Conservation (phyloP, 1,140 invertebrate genomes). For the Physella acuta region DNA sequence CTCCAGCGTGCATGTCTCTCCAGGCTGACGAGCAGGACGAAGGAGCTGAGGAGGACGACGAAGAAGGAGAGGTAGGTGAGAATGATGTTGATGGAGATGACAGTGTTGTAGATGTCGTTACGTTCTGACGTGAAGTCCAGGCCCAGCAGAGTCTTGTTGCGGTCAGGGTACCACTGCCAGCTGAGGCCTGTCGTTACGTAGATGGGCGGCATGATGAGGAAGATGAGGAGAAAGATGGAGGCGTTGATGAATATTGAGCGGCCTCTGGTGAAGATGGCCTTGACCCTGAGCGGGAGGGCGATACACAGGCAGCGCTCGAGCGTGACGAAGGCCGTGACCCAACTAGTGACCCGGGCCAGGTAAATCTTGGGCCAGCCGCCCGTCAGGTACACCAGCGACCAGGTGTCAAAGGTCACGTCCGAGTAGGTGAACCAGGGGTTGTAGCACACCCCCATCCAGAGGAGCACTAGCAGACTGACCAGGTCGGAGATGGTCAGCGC, state of each 20-base stretch:
- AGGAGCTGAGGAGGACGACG: not conserved
- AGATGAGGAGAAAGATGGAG: not conserved
- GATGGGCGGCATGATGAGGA: not conserved
- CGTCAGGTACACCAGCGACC: not conserved
- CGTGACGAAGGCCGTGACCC: not conserved
- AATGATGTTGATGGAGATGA: not conserved
- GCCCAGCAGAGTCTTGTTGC: slow-evolving; percentile 2
- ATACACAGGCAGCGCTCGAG: slow-evolving; percentile 1
- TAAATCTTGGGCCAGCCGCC: not conserved
- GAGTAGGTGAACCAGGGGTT: not conserved
- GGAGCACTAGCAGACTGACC: not conserved
- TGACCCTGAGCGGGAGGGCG: not conserved
- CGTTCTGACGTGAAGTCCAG: not conserved
- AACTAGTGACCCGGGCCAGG: not conserved
- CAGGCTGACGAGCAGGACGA: not conserved
- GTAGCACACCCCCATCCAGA: not conserved
- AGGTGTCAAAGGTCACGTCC: not conserved
- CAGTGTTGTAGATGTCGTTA: not conserved
- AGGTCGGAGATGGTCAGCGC: not conserved
- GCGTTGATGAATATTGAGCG: not conserved
- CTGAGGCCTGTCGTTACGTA: not conserved
- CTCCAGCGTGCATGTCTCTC: slow-evolving; percentile 3
- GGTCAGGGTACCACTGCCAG: not conserved
- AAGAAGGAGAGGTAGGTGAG: not conserved
- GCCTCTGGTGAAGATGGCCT: not conserved